Base-by-base conservation (phyloP, 1,140 invertebrate genomes). In the Ceratitis capitata region DNA sequence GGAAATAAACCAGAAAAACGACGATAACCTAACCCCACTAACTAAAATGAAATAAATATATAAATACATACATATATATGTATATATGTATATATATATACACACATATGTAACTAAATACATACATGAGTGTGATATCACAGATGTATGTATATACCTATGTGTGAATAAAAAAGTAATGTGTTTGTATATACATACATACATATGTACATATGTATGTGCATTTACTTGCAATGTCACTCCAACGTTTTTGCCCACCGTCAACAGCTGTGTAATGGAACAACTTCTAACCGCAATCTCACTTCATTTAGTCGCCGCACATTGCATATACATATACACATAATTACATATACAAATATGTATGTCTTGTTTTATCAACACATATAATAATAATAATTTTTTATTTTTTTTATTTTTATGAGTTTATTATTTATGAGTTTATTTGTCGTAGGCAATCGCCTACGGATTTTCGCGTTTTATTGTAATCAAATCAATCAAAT, bases 11-110 rank as follows among this genome's bases (percentile, higher is more conserved):
- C 69, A 45, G 35, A 45, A 78, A 78, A 78, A 45, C 39, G 42
- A 26, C 69, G 69, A 47, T 78, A 78, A 78, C 69, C 69, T 78
- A 78, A 78, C 39, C 39, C 69, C 69, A 78, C 69, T 42, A 42
- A 74, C 29, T 74, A 78, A 35, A 42, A 29, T 5, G 14, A 53
- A 16, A 53, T 19, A 26, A 29, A 78, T 9, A 78, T 56, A 23
- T 23, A 19, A 53, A 19, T 53, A n/a, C 49, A 12, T 53, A 19
- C 26, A 29, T 32, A 61, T 1, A 29, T 23, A 64, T 32, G 3
- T 29, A 64, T 12, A 32, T 10, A n/a, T 29, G 26, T 64, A 12
- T n/a, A 56, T n/a, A 56, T n/a, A n/a, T n/a, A 56, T 6, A 14
- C 14, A 56, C 2, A 7, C 4, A 0, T 45, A n/a, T 74, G 19